Evolutionary conservation across 2,113 vertebrate species (phyloP), one percentile per base, ranked within the genome.

Genomic region (Sylvia atricapilla): DNA sequence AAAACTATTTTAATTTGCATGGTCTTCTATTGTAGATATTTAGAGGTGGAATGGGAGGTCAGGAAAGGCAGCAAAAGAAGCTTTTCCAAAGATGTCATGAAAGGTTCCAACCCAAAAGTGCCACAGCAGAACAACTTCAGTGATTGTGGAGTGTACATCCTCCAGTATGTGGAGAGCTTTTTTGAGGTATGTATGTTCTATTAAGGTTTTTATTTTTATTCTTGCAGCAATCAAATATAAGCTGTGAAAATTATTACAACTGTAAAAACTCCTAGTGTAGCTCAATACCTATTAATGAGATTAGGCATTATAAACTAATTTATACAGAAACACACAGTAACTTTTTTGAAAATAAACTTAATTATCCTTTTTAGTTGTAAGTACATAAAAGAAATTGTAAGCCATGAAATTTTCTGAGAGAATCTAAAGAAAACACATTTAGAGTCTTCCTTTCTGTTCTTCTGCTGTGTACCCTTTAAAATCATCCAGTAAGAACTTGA

Each of bases 101-200:
- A 98, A 98, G 99, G 99, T 80, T 99, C 99, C 69, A 99, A 99
- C 92, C 99, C 99, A 19, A 99, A 99, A 84, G 99, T 99, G 93
- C 99, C 99, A 41, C 99, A 99, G 93, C 99, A 99, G 95, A 99
- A 99, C 80, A 99, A 99, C 97, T 99, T 99, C 97, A 99, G 99
- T 77, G 99, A 99, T 95, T 99, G 99, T 78, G 99, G 99, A 16
- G 98, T 99, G 24, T 99, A 99, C 69, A 84, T 99, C 44, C 97
- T 99, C 91, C 99, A 99, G 97, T 99, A 99, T 24, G 99, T 99
- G 88, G 99, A 99, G 97, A 99, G 99, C 97, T 99, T 99, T 98
- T 99, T 99, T 83, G 98, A 99, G 99, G 99, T 99, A 81, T 93
- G 98, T 86, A 28, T 69, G 21, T 60, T 87, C 37, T 16, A 15